Conservation (phyloP, 2,888 invertebrate species). For the Acrobasis repandana region DNA sequence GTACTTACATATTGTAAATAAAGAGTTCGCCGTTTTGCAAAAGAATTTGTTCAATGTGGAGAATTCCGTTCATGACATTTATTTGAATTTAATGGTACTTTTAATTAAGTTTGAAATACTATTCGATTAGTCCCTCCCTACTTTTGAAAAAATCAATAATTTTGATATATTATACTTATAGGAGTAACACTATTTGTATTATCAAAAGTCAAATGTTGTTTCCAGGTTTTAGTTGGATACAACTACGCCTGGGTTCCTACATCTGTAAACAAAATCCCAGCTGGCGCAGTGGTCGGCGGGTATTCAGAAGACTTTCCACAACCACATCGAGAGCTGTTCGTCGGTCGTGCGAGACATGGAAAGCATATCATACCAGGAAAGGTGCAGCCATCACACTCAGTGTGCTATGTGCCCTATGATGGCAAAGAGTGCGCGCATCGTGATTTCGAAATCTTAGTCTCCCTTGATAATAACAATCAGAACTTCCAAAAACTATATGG, state of each 20-base stretch:
- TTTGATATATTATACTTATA: no score
- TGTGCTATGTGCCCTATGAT: constrained; percentile 86
- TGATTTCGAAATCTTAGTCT: constrained; percentile 52
- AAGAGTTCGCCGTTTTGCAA: no score
- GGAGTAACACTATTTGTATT: no score
- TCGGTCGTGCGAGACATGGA: constrained; percentile 87
- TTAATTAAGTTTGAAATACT: no score
- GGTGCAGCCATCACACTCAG: constrained; percentile 85
- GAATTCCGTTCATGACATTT: no score
- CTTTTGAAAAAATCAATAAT: no score
- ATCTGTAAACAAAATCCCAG: constrained; percentile 83
- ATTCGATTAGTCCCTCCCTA: no score
- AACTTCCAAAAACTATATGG: constrained; percentile 29
- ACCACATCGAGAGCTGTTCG: constrained; percentile 77
- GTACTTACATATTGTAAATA: no score
- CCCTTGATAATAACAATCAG: constrained; percentile 36
- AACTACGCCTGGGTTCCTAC: constrained; percentile 80
- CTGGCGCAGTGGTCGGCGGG: constrained; percentile 86
- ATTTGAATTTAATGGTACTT: no score
- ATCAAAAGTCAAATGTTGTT: no score
- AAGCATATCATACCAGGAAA: constrained; percentile 91
- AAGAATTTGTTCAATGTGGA: no score
- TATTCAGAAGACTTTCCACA: constrained; percentile 63
- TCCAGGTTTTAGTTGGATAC: constrained; percentile 63
- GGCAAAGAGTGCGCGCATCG: constrained; percentile 45